These are phyloP conservation scores for Eospalax fontanierii DNA, from an alignment of 2,797 vertebrate species.

Conservation along the genomic window DNA sequence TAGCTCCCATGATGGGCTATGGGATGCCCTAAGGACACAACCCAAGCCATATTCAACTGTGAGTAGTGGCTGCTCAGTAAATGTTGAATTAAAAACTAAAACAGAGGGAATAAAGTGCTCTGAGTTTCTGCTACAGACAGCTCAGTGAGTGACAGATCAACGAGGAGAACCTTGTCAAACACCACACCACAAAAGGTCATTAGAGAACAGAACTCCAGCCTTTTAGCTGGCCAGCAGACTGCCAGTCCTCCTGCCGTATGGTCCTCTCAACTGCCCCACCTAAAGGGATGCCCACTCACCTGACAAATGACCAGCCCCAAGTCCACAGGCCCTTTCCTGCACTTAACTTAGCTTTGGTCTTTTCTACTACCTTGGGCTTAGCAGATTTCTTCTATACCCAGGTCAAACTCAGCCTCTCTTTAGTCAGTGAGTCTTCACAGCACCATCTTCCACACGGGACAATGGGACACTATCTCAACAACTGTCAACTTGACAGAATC, in stretches of 20 bases:
- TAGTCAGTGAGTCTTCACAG: neutral
- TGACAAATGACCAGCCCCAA: neutral
- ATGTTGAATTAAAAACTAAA: neutral
- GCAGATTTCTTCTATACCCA: neutral
- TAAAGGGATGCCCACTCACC: neutral
- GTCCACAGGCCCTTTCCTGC: too few species aligned
- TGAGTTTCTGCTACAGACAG: neutral
- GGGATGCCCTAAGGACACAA: neutral
- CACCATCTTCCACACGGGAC: too few species aligned
- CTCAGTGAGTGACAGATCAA: neutral
- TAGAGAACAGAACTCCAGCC: neutral
- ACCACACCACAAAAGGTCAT: neutral
- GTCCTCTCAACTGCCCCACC: neutral
- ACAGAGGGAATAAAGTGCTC: neutral
- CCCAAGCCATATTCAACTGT: neutral
- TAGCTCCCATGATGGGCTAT: neutral
- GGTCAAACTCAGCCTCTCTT: conserved; percentile 23
- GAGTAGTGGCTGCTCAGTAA: neutral
- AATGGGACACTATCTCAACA: too few species aligned
- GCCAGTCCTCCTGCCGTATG: accelerated
- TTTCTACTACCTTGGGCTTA: neutral
- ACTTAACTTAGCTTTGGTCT: neutral
- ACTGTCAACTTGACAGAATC: neutral
- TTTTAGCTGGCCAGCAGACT: neutral
- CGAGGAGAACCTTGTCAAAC: neutral